Percentiles rank a stretch among this genome's conserved stretches.
Evolutionary conservation across 2,113 vertebrate genomes (phyloP).

Genomic region (Triplophysa siluroides): DNA sequence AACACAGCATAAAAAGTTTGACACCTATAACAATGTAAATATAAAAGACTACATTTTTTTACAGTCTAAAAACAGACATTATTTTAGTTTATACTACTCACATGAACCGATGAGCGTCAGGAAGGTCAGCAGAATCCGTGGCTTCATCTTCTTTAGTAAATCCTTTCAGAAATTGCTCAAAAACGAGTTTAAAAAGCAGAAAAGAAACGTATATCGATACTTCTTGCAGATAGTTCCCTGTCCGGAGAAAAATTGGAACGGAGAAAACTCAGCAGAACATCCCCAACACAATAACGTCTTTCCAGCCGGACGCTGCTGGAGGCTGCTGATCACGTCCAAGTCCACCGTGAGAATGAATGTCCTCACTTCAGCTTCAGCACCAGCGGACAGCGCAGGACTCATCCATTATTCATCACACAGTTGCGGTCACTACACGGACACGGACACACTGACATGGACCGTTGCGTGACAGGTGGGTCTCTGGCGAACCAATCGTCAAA

Average conservation of each 20-base stretch:
- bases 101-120: conserved; percentile 59
- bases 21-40: too few relatives aligned
- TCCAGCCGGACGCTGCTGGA: conserved; percentile 39
- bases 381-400: conserved; percentile 46
- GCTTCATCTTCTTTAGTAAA: conserved; percentile 65
- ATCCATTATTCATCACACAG: conserved; percentile 69
- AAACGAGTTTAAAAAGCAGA: conserved; percentile 37
- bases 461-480: conserved; percentile 44
- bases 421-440: conserved; percentile 53
- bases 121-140: conserved; percentile 57
- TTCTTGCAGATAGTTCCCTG: neutral
- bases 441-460: conserved; percentile 11
- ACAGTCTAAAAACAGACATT: neutral
- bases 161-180: conserved; percentile 40
- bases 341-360: conserved; percentile 53
- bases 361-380: conserved; percentile 47
- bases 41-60: neutral
- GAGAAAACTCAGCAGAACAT: conserved; percentile 55
- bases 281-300: conserved; percentile 29
- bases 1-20: too few relatives aligned
- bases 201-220: conserved; percentile 44
- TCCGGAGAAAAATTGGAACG: neutral
- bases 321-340: conserved; percentile 66
- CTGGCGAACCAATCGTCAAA: conserved; percentile 46
- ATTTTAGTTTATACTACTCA: conserved; percentile 68